These are phyloP conservation scores for Myotis planiceps DNA, from an alignment of 2,797 vertebrate genomes.

Conservation along the genomic window DNA sequence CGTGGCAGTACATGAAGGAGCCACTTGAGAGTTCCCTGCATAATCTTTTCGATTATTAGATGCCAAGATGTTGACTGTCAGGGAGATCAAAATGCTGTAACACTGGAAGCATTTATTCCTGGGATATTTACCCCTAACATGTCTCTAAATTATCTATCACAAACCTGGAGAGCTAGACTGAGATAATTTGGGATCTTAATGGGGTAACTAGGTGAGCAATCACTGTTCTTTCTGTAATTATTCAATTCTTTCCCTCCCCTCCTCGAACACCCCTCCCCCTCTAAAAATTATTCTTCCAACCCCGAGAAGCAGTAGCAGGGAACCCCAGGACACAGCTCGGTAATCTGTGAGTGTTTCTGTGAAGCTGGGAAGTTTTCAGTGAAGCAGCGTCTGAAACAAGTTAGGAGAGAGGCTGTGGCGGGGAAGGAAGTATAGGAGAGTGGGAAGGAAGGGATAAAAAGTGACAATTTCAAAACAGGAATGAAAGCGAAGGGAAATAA, in stretches of 20 bases:
- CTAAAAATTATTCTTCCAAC: background rate
- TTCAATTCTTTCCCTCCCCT: background rate
- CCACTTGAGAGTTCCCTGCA: background rate
- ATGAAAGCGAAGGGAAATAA: background rate
- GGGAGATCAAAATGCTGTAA: background rate
- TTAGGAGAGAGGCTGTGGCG: conserved; percentile 57
- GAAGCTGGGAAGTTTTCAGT: conserved; percentile 70
- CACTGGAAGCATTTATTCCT: background rate
- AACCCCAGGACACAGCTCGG: conserved; percentile 21
- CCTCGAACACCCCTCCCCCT: background rate
- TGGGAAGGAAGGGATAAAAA: background rate
- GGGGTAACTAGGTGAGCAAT: background rate
- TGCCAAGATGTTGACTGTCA: background rate
- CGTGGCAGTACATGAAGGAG: background rate
- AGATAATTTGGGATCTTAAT: background rate
- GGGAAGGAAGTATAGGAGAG: conserved; percentile 55
- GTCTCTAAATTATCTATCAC: background rate
- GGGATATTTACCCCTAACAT: background rate
- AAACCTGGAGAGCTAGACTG: background rate
- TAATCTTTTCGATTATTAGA: background rate
- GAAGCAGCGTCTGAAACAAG: conserved; percentile 68
- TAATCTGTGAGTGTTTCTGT: conserved; percentile 32
- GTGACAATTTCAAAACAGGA: conserved; percentile 51
- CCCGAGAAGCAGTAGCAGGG: conserved; percentile 31
- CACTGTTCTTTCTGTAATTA: background rate